These are phyloP conservation scores for Temnothorax unifasciatus DNA, from an alignment of 2,888 invertebrate species.

Conservation along the genomic window DNA sequence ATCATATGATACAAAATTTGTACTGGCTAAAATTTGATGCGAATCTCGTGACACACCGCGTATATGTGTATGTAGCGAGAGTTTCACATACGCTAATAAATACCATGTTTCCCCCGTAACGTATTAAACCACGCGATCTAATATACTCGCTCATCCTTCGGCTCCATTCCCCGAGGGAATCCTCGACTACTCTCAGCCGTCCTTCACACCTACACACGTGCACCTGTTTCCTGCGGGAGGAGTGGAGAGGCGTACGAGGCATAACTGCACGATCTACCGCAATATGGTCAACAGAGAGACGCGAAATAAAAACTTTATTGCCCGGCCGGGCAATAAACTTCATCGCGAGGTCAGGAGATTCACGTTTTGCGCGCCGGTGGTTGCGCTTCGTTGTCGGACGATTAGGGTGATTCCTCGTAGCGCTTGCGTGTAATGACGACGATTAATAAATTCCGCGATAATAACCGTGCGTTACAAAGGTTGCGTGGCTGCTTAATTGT, in stretches of 20 bases:
- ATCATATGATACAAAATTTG: background rate
- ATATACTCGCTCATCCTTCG: slow-evolving; percentile 44
- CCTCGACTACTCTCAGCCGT: slow-evolving; percentile 36
- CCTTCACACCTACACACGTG: slow-evolving; percentile 42
- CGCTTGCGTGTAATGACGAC: slow-evolving; percentile 28
- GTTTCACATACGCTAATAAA: slow-evolving; percentile 38
- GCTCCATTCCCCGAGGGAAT: slow-evolving; percentile 35
- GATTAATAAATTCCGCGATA: slow-evolving; percentile 50
- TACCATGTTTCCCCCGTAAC: slow-evolving; percentile 16
- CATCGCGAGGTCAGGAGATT: slow-evolving; percentile 43
- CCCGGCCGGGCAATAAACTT: slow-evolving; percentile 42
- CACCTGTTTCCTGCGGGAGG: slow-evolving; percentile 40
- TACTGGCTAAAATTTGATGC: background rate
- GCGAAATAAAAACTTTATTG: slow-evolving; percentile 50
- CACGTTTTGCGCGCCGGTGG: slow-evolving; percentile 21
- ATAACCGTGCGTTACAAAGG: slow-evolving; percentile 20
- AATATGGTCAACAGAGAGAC: slow-evolving; percentile 45
- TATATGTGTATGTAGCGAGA: background rate
- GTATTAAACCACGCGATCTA: slow-evolving; percentile 52
- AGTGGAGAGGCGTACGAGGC: background rate
- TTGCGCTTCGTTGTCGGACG: slow-evolving; percentile 12
- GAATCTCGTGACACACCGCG: background rate
- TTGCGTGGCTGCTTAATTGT: slow-evolving; percentile 34
- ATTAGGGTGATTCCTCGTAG: slow-evolving; percentile 32
- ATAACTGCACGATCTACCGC: slow-evolving; percentile 38